Base-by-base conservation (phyloP, 2,888 invertebrate species). In the Phortica magna region DNA sequence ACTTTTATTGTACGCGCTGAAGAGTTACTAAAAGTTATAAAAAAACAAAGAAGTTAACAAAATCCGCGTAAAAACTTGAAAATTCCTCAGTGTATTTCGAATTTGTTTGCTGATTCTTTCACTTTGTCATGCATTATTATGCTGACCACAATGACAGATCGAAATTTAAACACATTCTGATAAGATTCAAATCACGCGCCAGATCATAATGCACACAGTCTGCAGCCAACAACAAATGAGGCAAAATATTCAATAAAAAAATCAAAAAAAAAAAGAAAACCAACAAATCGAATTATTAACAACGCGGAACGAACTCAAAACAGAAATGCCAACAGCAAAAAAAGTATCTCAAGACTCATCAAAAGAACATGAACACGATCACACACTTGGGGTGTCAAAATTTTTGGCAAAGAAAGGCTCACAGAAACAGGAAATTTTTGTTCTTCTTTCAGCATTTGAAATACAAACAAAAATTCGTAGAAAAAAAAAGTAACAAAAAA, bases 381-480 rank as follows among this genome's bases (percentile, higher is more conserved):
- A 48, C 10, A 48, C 48, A 59, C 59, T 74, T 70, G 72, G 77
- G 77, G 75, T 77, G 75, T 75, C 77, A 75, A 53, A 57, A 65
- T 77, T 74, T 74, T 48, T 31, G 42, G 14, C 48, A 48, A 31
- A 9, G 42, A 41, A 68, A 68, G 72, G 59, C 57, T 72, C 61
- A 61, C 14, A 61, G n/a, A 71, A 71, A 31, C 48, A 22, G 71
- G 73, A 64, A 64, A 22, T 14, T 19, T 39, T 64, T 12, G 7
- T 31, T 78, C 83, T 22, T 55, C 78, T 48, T 79, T 81, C 77
- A 78, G 78, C 76, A 77, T 72, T 64, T 64, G 31, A 64, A 64
- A 64, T 59, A 59, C 14, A 31, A 64, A 48, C 31, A 48, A 9
- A 48, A 48, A n/a, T 57, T 71, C 59, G 42, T 57, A 19, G 41